A percentile compares a stretch with the other conserved stretches of the same genome.
Conservation (phyloP, 2,113 vertebrate species). For the Erinaceus europaeus region DNA sequence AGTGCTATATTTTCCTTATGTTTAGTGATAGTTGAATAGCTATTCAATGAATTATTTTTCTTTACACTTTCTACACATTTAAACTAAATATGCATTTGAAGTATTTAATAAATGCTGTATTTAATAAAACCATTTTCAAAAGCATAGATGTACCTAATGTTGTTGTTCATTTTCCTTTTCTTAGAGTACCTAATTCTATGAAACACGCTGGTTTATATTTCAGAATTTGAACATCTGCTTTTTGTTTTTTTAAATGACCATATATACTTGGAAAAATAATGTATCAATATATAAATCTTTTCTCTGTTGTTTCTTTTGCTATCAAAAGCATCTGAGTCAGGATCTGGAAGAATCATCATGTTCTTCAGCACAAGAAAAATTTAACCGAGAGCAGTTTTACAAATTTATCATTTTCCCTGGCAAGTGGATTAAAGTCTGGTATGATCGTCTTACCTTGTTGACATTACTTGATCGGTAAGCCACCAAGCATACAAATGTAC, state of each 20-base stretch:
- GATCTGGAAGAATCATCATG: constrained; percentile 91
- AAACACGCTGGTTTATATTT: not conserved
- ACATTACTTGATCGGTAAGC: constrained; percentile 93
- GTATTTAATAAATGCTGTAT: too few relatives aligned
- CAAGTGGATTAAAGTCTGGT: constrained; percentile 95
- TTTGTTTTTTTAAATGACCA: not conserved
- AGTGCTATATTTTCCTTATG: too few relatives aligned
- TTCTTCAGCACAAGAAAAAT: constrained; percentile 90
- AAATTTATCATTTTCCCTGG: constrained; percentile 94
- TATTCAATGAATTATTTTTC: too few relatives aligned
- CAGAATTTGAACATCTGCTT: not conserved
- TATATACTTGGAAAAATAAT: not conserved
- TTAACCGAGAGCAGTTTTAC: constrained; percentile 92
- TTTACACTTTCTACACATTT: too few relatives aligned
- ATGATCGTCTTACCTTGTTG: constrained; percentile 92
- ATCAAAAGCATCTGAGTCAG: constrained; percentile 79
- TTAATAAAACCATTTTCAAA: too few relatives aligned
- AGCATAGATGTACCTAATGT: too few relatives aligned
- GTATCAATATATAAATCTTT: not conserved
- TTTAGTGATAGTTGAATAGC: too few relatives aligned
- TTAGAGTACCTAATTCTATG: not conserved
- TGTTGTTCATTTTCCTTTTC: not conserved
- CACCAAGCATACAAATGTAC: fast-evolving
- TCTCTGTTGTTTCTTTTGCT: constrained; percentile 61
- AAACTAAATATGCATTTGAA: too few relatives aligned